Percentiles rank a stretch among this genome's conserved stretches.
Evolutionary conservation across 23 tunicate genomes (phyloP).

Genomic region (Halocynthia aurantium): DNA sequence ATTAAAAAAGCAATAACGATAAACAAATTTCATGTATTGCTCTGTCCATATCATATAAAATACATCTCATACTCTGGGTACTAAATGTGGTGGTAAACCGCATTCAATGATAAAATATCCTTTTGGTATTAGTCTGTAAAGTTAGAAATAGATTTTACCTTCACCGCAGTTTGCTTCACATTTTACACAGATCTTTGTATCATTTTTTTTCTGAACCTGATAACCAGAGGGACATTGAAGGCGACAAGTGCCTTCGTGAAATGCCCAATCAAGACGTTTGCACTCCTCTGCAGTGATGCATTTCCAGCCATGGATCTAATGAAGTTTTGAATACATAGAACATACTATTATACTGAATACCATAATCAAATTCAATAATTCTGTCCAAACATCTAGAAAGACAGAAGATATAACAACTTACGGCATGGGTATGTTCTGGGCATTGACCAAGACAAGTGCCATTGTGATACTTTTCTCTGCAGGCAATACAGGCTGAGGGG

Average conservation of each 20-base stretch:
- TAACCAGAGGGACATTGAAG: slow-evolving; percentile 14
- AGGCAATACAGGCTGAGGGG: slow-evolving; percentile 61
- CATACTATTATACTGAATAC: neutral
- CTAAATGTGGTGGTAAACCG: no score
- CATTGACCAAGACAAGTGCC: slow-evolving; percentile 50
- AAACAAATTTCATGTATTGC: no score
- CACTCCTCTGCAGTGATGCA: slow-evolving; percentile 17
- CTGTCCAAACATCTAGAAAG: neutral
- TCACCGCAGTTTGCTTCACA: slow-evolving; percentile 18
- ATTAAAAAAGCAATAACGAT: no score
- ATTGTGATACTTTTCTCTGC: slow-evolving; percentile 32
- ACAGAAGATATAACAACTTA: slow-evolving; percentile 11
- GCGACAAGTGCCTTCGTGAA: neutral
- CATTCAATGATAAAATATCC: no score
- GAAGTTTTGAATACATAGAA: neutral
- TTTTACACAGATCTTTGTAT: slow-evolving; percentile 4
- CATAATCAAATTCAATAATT: neutral
- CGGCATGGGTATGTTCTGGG: slow-evolving; percentile 29
- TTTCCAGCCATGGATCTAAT: slow-evolving; percentile 24
- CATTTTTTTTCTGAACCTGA: slow-evolving; percentile 8
- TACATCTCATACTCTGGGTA: no score
- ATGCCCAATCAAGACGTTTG: slow-evolving; percentile 16
- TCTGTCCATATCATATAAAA: no score
- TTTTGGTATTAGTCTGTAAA: neutral
- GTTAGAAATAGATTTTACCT: neutral